Percentiles rank a stretch among this genome's conserved stretches.
Evolutionary conservation across 2,797 vertebrate genomes (phyloP).

Genomic region (Dendrocincla fuliginosa): DNA sequence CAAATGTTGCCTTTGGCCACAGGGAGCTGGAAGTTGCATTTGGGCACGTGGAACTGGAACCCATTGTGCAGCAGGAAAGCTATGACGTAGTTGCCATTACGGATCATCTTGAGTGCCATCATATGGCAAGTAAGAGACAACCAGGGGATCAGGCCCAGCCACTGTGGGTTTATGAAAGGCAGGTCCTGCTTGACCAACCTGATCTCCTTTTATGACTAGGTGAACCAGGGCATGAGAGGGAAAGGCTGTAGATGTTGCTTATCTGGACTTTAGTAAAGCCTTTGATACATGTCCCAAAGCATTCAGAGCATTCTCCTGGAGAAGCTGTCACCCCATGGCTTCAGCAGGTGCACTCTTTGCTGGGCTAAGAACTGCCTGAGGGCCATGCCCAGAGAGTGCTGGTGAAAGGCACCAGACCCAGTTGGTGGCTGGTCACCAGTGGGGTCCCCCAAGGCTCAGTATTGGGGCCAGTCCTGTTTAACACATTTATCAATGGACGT

Average conservation of each 20-base stretch:
- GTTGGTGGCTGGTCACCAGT: neutral
- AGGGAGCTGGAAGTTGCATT: neutral
- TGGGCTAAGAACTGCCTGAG: too few relatives aligned
- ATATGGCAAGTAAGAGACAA: neutral
- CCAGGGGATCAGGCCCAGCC: neutral
- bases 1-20: neutral
- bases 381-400: neutral
- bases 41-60: neutral
- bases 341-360: too few relatives aligned
- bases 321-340: neutral
- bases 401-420: neutral
- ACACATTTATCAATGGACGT: neutral
- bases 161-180: neutral
- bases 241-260: neutral
- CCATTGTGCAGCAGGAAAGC: neutral
- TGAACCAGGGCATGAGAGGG: neutral
- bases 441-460: neutral
- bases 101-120: neutral
- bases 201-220: neutral
- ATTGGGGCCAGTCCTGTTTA: neutral
- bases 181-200: neutral
- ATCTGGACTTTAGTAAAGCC: neutral
- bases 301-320: neutral
- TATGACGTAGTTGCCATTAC: too few relatives aligned
- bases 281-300: neutral